A percentile compares a stretch with the other conserved stretches of the same genome.
Evolutionary conservation across 2,797 vertebrate species (phyloP).

Genomic region (Salmo trutta): DNA sequence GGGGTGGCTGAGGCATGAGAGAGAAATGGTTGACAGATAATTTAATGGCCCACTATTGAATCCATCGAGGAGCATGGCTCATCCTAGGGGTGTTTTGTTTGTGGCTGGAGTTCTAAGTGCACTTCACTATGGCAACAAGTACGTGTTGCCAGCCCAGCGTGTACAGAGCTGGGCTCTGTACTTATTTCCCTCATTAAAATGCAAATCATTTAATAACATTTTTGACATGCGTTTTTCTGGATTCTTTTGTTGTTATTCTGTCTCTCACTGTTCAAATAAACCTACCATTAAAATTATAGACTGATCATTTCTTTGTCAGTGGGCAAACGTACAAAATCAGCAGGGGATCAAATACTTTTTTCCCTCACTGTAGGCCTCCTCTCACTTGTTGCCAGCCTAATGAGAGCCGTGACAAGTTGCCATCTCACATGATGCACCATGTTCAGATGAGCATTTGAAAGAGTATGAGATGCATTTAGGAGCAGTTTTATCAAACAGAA

Average conservation of each 20-base stretch:
- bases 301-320: no score
- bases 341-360: no score
- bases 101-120: slow-evolving; percentile 69
- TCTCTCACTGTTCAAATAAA: no score
- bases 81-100: slow-evolving; percentile 47
- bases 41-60: slow-evolving; percentile 70
- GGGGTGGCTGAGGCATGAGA: slow-evolving; percentile 54
- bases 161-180: no score
- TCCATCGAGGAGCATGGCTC: slow-evolving; percentile 36
- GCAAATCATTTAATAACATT: no score
- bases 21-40: slow-evolving; percentile 70
- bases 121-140: slow-evolving; percentile 87
- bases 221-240: no score
- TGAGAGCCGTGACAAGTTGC: slow-evolving; percentile 47
- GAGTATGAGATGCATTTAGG: background rate
- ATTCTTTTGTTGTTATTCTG: no score
- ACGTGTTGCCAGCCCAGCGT: slow-evolving; percentile 41
- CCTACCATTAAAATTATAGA: no score
- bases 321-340: no score
- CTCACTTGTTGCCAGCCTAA: slow-evolving; percentile 61
- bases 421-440: background rate
- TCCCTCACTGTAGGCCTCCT: slow-evolving; percentile 27
- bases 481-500: background rate
- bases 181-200: no score
- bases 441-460: background rate